Base-by-base conservation (phyloP, 2,113 vertebrate species). In the Perca schrenkii region DNA sequence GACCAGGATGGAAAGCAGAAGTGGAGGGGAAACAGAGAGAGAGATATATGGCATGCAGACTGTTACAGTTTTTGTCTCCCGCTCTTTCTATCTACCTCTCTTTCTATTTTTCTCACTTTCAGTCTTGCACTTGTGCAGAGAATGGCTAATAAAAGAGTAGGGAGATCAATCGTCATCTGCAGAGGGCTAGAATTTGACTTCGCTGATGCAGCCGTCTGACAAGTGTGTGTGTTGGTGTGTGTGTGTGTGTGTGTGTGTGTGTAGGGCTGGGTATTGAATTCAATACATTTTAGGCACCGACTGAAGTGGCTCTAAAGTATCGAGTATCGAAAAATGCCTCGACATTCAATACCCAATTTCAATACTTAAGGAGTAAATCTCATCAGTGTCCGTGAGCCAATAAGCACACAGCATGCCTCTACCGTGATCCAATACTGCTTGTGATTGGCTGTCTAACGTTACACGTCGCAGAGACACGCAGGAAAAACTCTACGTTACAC, bases 111-210 rank as follows among this genome's bases (percentile, higher is more conserved):
- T 62, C 71, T 84, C 63, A 50, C 40, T 57, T 79, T 76, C 81
- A 88, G 79, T 82, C 89, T 82, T 77, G 74, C 87, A 16, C 56
- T 74, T 17, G 11, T 89, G 74, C 74, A 40, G 68, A 73, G 71
- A 84, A 74, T 77, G 88, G 82, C 46, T 83, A 78, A 86, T 80
- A 56, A 75, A 77, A 40, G 52, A 73, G 36, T 0, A 68, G 52
- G 47, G 65, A 79, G 68, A 92, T 93, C 86, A 89, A 89, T 92
- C 75, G 83, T 86, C 43, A 67, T 89, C 87, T 82, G 52, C 62
- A 63, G 49, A 69, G 43, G 36, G 54, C 67, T 50, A 6, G 19
- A 81, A 64, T 67, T 80, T n/a, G 66, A 89, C 82, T 86, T 73
- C 22, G 77, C 60, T 72, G 79, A 61, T n/a, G 68, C 75, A 79